Percentiles rank a stretch among this genome's conserved stretches.
Conservation (phyloP, 2,113 vertebrate species). For the Gasterosteus nipponicus region DNA sequence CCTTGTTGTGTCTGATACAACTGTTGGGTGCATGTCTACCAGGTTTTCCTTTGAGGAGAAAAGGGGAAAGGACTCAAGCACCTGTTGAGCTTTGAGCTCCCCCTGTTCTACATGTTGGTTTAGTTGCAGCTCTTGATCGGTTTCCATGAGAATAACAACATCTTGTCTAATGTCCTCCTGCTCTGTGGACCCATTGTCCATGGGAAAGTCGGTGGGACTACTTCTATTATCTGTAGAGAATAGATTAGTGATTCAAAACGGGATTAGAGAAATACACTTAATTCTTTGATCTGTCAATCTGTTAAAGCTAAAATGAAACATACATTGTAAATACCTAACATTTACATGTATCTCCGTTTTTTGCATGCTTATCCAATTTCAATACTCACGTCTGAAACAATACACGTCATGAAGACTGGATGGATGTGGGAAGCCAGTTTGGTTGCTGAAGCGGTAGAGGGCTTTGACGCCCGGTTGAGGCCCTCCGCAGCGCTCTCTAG, state of each 20-base stretch:
- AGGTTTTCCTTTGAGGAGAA: slow-evolving; percentile 47
- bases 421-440: slow-evolving; percentile 92
- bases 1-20: slow-evolving; percentile 33
- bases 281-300: background rate
- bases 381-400: slow-evolving; percentile 89
- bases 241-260: slow-evolving; percentile 12
- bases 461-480: slow-evolving; percentile 90
- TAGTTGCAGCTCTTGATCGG: slow-evolving; percentile 85
- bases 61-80: slow-evolving; percentile 85
- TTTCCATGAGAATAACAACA: slow-evolving; percentile 85
- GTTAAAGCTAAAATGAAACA: background rate
- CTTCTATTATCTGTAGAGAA: slow-evolving; percentile 60
- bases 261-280: background rate
- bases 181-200: slow-evolving; percentile 71
- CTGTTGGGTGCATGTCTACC: slow-evolving; percentile 22
- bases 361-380: background rate
- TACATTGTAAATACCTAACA: background rate
- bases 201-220: slow-evolving; percentile 70
- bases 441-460: slow-evolving; percentile 91
- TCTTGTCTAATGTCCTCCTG: slow-evolving; percentile 76
- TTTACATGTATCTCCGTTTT: background rate
- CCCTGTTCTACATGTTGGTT: slow-evolving; percentile 72
- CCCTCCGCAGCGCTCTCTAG: slow-evolving; percentile 90
- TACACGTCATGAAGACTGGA: slow-evolving; percentile 88
- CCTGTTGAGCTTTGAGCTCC: slow-evolving; percentile 88